Conservation (phyloP, 2,113 vertebrate genomes). For the Trematocara marginatum region DNA sequence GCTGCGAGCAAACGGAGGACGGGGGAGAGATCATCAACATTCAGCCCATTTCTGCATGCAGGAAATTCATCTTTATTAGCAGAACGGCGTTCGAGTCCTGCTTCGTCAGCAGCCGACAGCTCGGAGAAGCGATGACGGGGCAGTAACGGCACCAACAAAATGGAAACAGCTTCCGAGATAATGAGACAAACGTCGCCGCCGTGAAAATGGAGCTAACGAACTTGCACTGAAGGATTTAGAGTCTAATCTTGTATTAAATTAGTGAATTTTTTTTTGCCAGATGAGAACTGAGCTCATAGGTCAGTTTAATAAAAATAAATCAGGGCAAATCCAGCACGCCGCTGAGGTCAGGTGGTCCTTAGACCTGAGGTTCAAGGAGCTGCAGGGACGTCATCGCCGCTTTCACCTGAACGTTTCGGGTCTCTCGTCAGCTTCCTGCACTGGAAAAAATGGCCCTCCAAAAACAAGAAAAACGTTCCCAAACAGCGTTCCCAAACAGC, state of each 20-base stretch:
- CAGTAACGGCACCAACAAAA: not conserved
- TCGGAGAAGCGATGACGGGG: not conserved
- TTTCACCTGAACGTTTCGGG: not conserved
- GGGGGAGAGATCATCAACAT: not conserved
- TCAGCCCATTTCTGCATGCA: not conserved
- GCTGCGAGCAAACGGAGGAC: not conserved
- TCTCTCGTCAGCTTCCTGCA: not conserved
- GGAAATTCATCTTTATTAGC: not conserved
- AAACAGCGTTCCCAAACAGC: too few relatives aligned
- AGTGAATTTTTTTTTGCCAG: not conserved
- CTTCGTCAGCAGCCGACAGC: not conserved
- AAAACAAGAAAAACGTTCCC: too few relatives aligned
- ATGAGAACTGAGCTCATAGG: not conserved
- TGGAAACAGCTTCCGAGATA: not conserved
- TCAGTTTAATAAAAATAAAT: not conserved
- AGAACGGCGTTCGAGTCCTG: not conserved
- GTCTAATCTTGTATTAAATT: not conserved
- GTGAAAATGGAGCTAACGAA: constrained; percentile 16
- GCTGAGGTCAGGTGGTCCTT: not conserved
- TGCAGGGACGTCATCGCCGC: not conserved
- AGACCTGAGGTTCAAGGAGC: not conserved
- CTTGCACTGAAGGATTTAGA: not conserved
- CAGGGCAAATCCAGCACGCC: not conserved
- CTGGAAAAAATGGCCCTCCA: too few relatives aligned
- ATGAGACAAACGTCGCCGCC: not conserved